Percentiles rank a stretch among this genome's conserved stretches.
These are phyloP conservation scores for Orthonevra nobilis DNA, from an alignment of 2,888 invertebrate species.

Conservation along the genomic window DNA sequence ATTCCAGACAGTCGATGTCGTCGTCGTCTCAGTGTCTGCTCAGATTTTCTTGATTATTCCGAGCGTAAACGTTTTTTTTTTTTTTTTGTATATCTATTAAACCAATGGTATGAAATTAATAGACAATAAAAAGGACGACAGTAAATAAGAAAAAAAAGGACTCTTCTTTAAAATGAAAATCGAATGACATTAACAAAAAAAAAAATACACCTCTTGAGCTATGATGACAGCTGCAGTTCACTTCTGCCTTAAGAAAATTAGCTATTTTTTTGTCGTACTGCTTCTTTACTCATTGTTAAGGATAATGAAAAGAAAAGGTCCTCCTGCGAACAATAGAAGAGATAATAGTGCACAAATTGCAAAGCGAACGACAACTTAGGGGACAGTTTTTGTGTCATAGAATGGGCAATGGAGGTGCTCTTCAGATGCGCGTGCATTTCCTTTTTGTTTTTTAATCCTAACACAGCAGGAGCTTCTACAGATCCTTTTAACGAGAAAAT, in stretches of 20 bases:
- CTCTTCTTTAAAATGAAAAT: constrained; percentile 54
- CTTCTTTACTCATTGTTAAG: constrained; percentile 36
- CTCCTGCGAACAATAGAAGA: constrained; percentile 53
- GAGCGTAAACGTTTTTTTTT: neutral
- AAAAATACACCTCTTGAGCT: constrained; percentile 68
- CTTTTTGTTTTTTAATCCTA: constrained; percentile 32
- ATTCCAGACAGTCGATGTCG: no score
- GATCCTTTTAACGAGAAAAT: constrained; percentile 65
- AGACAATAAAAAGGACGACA: constrained; percentile 1
- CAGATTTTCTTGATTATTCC: constrained; percentile 18
- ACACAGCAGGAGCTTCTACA: constrained; percentile 53
- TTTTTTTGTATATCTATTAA: constrained; percentile 36
- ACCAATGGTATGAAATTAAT: constrained; percentile 27
- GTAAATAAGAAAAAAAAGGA: constrained; percentile 10
- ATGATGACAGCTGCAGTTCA: constrained; percentile 68
- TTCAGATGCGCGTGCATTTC: constrained; percentile 30
- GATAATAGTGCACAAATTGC: constrained; percentile 69
- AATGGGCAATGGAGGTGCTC: constrained; percentile 1
- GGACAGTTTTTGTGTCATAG: constrained; percentile 11
- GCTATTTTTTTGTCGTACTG: constrained; percentile 17
- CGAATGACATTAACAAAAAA: constrained; percentile 64
- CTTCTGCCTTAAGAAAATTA: constrained; percentile 55
- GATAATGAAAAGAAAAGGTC: constrained; percentile 62
- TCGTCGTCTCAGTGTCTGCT: neutral
- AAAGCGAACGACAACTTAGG: constrained; percentile 55